phyloP scores from a whole-genome alignment of 2,888 invertebrate species.

The Synanthedon myopaeformis region DNA sequence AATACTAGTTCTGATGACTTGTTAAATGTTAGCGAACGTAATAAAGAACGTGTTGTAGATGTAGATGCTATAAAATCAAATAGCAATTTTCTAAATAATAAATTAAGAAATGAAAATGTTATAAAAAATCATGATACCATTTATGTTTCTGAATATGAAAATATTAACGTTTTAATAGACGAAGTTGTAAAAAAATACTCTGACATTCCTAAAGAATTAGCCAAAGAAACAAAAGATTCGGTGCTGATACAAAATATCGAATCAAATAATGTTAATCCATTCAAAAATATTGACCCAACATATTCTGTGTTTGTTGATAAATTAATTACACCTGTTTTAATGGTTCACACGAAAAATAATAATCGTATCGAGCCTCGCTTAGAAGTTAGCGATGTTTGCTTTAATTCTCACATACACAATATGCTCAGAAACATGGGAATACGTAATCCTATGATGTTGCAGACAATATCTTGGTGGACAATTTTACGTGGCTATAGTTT shows the following conservation, averaged over 20 bases:
- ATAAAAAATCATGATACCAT: neutral
- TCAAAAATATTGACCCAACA: slow-evolving; percentile 39
- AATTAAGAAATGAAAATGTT: no score
- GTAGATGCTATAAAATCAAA: no score
- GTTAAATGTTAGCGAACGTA: no score
- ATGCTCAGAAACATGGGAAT: slow-evolving; percentile 39
- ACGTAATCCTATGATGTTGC: slow-evolving; percentile 64
- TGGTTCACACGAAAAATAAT: slow-evolving; percentile 52
- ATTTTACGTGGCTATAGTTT: slow-evolving; percentile 74
- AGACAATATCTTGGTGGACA: slow-evolving; percentile 78
- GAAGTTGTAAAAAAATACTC: slow-evolving; percentile 10
- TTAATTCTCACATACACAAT: slow-evolving; percentile 33
- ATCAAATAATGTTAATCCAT: slow-evolving; percentile 41
- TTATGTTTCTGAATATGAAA: slow-evolving; percentile 20
- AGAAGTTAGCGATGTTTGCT: slow-evolving; percentile 36
- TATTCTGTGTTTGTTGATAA: slow-evolving; percentile 56
- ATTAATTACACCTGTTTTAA: slow-evolving; percentile 42
- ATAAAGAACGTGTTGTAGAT: no score
- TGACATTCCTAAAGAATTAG: slow-evolving; percentile 3
- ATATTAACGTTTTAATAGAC: slow-evolving; percentile 20
- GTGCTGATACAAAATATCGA: neutral
- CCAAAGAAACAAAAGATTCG: slow-evolving; percentile 2
- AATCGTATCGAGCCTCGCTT: slow-evolving; percentile 35
- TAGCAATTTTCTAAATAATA: no score
- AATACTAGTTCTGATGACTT: no score